Percentiles rank a stretch among this genome's conserved stretches.
These are phyloP conservation scores for Bombus fervidus DNA, from an alignment of 1,140 invertebrate genomes.

Conservation along the genomic window DNA sequence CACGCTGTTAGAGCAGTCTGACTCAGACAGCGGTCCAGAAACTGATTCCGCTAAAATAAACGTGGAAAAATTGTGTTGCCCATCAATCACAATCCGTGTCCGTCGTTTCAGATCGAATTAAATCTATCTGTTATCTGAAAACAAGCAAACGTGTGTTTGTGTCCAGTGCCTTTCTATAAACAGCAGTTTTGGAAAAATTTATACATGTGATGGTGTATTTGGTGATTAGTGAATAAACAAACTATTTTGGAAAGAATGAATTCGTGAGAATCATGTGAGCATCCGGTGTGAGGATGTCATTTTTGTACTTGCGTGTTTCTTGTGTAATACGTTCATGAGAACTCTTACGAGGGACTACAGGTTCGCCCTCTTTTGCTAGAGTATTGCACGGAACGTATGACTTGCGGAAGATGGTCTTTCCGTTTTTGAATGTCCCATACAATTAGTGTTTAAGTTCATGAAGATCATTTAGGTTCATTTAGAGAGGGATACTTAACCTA, in stretches of 20 bases:
- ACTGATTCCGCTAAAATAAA: constrained; percentile 55
- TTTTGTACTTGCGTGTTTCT: background rate
- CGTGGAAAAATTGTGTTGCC: constrained; percentile 32
- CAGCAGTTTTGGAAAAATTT: background rate
- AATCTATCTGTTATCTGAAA: background rate
- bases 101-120: constrained; percentile 14
- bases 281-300: background rate
- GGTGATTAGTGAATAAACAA: background rate
- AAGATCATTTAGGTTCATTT: background rate
- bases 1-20: constrained; percentile 69
- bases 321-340: background rate
- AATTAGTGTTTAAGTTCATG: background rate
- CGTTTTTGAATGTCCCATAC: background rate
- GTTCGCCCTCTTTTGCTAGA: background rate
- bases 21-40: constrained; percentile 68
- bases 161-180: background rate
- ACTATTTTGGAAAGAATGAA: background rate
- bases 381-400: background rate
- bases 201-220: background rate
- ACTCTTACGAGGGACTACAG: background rate
- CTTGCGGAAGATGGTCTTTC: background rate
- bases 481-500: background rate
- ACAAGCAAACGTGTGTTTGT: background rate
- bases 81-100: background rate
- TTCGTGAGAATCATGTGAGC: background rate